Evolutionary conservation across 2,888 invertebrate species (phyloP), one percentile per base, ranked within the genome.

Genomic region (Aspidapion aeneum): DNA sequence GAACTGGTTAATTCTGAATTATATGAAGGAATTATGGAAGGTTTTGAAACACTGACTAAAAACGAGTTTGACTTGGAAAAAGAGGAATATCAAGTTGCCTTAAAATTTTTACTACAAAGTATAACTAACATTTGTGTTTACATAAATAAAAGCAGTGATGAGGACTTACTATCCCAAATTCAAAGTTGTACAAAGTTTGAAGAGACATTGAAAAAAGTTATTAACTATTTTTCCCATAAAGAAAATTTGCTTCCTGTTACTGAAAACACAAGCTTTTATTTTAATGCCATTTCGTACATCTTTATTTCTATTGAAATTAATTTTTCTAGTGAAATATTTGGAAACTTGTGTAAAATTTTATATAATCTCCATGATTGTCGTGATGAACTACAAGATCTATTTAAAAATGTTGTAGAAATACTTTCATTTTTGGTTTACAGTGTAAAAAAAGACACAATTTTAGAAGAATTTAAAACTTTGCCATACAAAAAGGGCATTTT

Each of bases 121-220:
- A 52, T 74, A 49, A 70, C 71, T 56, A 77, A 77, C 70, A 62
- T 75, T 20, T 75, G 74, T 67, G 62, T 64, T 55, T 74, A 73
- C 64, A 67, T 67, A 22, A 67, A 71, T 48, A 64, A 49, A 51
- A 70, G 63, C 51, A 65, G 69, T 62, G 62, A 62, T 48, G 49
- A 62, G 5, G 50, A 52, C n/a, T 57, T 71, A 54, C 21, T 65
- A 12, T 49, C 55, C 35, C 60, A 66, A 54, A 67, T 72, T 57
- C 64, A 60, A 55, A 52, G 62, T 17, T 63, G 70, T 66, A 64
- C 63, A 1, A 65, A 70, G 58, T 58, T 68, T 57, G 69, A 73
- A 57, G 18, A 70, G 9, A 52, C 66, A 35, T 69, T 73, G 57
- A 57, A 72, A 49, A 61, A 63, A 59, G 68, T 71, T 59, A 64